Conservation (phyloP, 2,888 invertebrate genomes). For the Parthenolecanium corni region DNA sequence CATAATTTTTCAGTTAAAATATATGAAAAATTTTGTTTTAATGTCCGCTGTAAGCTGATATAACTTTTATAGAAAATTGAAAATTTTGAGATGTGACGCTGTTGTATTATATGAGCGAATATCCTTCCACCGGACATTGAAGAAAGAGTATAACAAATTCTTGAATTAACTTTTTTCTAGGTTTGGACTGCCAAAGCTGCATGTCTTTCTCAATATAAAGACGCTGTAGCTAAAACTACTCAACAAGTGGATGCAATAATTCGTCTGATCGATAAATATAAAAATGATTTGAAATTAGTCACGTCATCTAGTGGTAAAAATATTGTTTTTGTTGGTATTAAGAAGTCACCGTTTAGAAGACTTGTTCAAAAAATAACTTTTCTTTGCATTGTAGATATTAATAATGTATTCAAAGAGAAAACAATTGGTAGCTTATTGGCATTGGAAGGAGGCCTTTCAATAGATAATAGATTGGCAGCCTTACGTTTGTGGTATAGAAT, state of each 20-base stretch:
- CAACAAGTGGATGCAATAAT: constrained; percentile 16
- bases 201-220: constrained; percentile 14
- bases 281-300: not conserved
- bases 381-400: constrained; percentile 37
- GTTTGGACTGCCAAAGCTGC: constrained; percentile 2
- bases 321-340: not conserved
- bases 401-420: constrained; percentile 39
- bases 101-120: no score
- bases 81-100: no score
- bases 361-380: not conserved
- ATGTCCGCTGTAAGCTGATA: no score
- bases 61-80: no score
- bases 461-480: constrained; percentile 42
- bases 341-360: not conserved
- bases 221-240: constrained; percentile 5
- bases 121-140: no score
- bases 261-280: constrained; percentile 4
- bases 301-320: not conserved
- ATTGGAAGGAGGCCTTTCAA: constrained; percentile 43
- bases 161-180: constrained; percentile 2
- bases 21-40: no score
- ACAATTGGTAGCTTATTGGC: constrained; percentile 42
- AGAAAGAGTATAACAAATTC: no score
- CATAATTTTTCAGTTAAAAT: no score
- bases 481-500: constrained; percentile 43